Evolutionary conservation across 2,113 vertebrate genomes (phyloP), one percentile per base, ranked within the genome.

Genomic region (Aspiorhynchus laticeps): DNA sequence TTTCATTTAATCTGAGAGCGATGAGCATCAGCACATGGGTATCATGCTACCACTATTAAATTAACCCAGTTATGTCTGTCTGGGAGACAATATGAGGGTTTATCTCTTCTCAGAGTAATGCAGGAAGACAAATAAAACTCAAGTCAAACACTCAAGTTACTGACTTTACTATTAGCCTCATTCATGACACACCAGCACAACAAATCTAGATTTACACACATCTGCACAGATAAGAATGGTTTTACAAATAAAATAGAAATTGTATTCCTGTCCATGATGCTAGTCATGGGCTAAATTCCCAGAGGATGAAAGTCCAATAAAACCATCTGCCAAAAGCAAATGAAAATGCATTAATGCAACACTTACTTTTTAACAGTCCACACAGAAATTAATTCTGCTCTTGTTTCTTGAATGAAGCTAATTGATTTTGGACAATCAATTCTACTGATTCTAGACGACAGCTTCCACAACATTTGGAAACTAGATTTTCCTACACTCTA

Each of bases 51-150:
- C 38, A 14, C 24, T 38, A 63, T 88, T 83, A 87, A 65, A 36
- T 87, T 43, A 85, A 84, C 74, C 53, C 43, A 79, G 85, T 85
- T 88, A 77, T 14, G 31, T 36, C 78, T 14, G 33, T 21, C 59
- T 51, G 11, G 41, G 19, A 76, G 73, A 79, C 7, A 17, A 71
- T 14, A 41, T 36, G 67, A 36, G 67, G 31, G 28, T 48, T 48
- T 28, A 76, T 7, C 74, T 76, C 12, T 7, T 31, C 75, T 80
- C 31, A 53, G 26, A 53, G 26, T 38, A 24, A 59, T 80, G 33
- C 33, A 14, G 33, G 5, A 51, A 51, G 48, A 51, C 46, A 48
- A 7, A 8, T 31, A 0, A 8, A 67, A 2, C 56, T 11, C 24
- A 61, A 10, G 26, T 56, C 53, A 56, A 24, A 59, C 56, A 24